Evolutionary conservation across 2,888 invertebrate genomes (phyloP), one percentile per base, ranked within the genome.

Genomic region (Papilio demoleus): DNA sequence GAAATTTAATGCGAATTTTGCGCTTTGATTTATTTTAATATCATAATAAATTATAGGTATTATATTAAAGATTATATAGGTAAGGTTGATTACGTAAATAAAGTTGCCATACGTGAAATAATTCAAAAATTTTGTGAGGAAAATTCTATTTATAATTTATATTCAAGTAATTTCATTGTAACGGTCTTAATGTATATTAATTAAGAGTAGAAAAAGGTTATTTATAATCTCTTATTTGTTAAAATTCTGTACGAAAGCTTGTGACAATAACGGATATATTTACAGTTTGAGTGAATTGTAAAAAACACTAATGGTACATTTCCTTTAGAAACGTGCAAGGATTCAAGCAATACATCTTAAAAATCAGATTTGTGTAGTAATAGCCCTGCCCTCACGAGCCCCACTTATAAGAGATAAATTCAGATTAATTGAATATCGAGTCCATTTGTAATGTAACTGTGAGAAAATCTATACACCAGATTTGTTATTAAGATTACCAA

Each of bases 401-500:
- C 78, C 79, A 86, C 85, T 88, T 83, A 84, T 81, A 80, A 31
- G 75, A 75, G 67, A 79, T 81, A 79, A 83, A 83, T 80, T 77
- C 73, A 74, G 73, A 77, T 80, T 87, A 88, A 89, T 90, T 88
- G 88, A 88, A 87, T 84, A 75, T 81, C 79, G 80, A 83, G 83
- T 79, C 77, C 81, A 83, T 86, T 86, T 84, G 82, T 86, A 87
- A 86, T 85, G 76, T 80, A 77, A 80, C 75, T 77, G 78, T 81
- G 80, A 81, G 85, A 87, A 85, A 81, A 86, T 88, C 83, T 83
- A 84, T 86, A 82, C 76, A 78, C 72, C 71, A 84, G 89, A 89
- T 90, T 82, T 77, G 84, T 88, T 88, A 88, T 90, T 90, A 88
- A 89, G 90, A 90, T 89, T 80, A 86, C 73, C 77, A 75, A 83